Conservation (phyloP, 1,140 invertebrate genomes). For the Camponotus pennsylvanicus region DNA sequence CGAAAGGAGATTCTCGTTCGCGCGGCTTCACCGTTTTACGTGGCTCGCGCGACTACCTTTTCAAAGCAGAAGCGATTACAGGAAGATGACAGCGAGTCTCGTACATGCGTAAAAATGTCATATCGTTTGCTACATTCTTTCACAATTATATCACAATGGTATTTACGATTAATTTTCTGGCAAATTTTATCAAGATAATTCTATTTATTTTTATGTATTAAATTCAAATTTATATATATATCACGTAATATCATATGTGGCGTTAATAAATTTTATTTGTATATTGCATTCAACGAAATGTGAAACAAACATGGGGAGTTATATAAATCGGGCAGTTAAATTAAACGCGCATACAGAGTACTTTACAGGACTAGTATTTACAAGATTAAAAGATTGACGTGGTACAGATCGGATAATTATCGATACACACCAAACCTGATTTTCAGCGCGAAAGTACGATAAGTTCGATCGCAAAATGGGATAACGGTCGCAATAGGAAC, state of each 20-base stretch:
- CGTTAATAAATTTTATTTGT: background rate
- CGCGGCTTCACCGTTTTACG: slow-evolving; percentile 19
- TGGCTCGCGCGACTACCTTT: background rate
- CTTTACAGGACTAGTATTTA: background rate
- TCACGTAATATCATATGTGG: background rate
- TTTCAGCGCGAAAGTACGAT: slow-evolving; percentile 46
- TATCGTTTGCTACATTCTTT: background rate
- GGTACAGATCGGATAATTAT: slow-evolving; percentile 33
- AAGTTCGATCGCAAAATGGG: slow-evolving; percentile 15
- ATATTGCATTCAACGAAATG: background rate
- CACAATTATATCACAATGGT: background rate
- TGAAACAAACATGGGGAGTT: background rate
- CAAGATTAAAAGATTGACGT: slow-evolving; percentile 1
- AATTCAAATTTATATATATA: slow-evolving; percentile 11
- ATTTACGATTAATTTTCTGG: background rate
- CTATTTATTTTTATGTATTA: background rate
- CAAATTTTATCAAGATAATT: background rate
- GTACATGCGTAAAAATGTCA: background rate
- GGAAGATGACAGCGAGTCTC: background rate
- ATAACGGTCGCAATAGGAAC: background rate
- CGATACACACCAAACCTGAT: slow-evolving; percentile 26
- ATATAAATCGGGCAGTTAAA: background rate
- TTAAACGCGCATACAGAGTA: background rate
- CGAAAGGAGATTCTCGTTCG: slow-evolving; percentile 63
- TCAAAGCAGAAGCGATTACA: background rate